A percentile compares a stretch with the other conserved stretches of the same genome.
These are phyloP conservation scores for Perognathus longimembris DNA, from an alignment of 2,113 vertebrate species.

Conservation along the genomic window DNA sequence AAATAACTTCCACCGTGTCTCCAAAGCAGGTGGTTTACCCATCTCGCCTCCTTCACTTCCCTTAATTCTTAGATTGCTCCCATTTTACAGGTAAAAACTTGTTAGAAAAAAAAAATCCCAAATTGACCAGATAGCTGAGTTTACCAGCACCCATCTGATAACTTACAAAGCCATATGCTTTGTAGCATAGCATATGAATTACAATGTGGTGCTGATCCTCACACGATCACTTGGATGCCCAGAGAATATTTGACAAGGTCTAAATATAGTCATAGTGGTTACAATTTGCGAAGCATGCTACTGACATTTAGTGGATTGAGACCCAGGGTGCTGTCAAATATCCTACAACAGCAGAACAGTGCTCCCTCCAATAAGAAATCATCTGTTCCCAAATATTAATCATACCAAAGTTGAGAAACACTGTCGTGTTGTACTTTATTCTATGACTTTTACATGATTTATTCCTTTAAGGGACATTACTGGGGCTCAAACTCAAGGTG, in stretches of 20 bases:
- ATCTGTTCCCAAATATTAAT: background rate
- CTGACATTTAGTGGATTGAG: background rate
- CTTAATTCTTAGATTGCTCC: background rate
- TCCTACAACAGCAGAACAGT: background rate
- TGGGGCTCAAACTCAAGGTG: too few relatives aligned
- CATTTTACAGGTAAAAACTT: background rate
- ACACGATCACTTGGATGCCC: background rate
- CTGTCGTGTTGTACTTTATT: background rate
- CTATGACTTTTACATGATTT: background rate
- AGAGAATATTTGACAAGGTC: background rate
- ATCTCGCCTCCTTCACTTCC: background rate
- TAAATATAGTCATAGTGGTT: background rate
- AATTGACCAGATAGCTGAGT: background rate
- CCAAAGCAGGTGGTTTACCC: background rate
- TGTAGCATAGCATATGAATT: background rate
- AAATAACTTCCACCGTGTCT: background rate
- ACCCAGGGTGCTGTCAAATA: background rate
- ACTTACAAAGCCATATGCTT: background rate
- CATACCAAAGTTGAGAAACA: background rate
- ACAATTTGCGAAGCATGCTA: background rate
- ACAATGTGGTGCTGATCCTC: background rate
- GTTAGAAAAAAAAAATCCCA: background rate
- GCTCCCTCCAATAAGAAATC: background rate
- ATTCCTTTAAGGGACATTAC: background rate
- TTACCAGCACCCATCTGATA: background rate